A percentile compares a stretch with the other conserved stretches of the same genome.
These are phyloP conservation scores for Sarcoramphus papa DNA, from an alignment of 2,797 vertebrate species.

Conservation along the genomic window DNA sequence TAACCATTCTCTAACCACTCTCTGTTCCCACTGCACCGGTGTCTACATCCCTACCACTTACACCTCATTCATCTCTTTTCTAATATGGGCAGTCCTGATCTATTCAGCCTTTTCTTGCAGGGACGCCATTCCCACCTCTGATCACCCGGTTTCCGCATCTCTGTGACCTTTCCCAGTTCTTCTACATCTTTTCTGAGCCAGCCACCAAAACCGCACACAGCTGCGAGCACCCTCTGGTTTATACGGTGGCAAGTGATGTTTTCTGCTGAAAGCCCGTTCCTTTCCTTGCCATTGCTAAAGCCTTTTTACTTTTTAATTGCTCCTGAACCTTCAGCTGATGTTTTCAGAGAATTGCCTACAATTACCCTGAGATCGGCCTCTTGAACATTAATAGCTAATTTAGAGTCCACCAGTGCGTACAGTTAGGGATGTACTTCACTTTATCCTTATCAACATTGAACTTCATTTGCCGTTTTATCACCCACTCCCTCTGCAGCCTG, in stretches of 20 bases:
- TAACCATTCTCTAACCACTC: background rate
- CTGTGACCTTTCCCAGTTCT: background rate
- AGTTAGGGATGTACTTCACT: background rate
- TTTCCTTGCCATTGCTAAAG: background rate
- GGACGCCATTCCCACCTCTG: background rate
- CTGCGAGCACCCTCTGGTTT: background rate
- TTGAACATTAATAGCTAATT: background rate
- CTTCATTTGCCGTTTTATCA: background rate
- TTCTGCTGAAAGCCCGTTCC: background rate
- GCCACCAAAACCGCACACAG: background rate
- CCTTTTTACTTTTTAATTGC: background rate
- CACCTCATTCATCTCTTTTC: background rate
- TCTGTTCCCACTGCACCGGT: background rate
- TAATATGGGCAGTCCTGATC: background rate
- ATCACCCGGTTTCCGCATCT: background rate
- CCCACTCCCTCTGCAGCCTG: background rate
- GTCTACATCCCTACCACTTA: background rate
- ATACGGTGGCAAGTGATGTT: background rate
- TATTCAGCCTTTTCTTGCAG: background rate
- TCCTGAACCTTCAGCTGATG: background rate
- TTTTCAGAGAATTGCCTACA: background rate
- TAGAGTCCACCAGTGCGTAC: background rate
- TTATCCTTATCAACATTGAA: background rate
- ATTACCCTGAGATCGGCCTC: background rate
- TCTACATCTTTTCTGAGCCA: background rate